These are phyloP conservation scores for Heliconius charithonia DNA, from an alignment of 2,888 invertebrate genomes.

Conservation along the genomic window DNA sequence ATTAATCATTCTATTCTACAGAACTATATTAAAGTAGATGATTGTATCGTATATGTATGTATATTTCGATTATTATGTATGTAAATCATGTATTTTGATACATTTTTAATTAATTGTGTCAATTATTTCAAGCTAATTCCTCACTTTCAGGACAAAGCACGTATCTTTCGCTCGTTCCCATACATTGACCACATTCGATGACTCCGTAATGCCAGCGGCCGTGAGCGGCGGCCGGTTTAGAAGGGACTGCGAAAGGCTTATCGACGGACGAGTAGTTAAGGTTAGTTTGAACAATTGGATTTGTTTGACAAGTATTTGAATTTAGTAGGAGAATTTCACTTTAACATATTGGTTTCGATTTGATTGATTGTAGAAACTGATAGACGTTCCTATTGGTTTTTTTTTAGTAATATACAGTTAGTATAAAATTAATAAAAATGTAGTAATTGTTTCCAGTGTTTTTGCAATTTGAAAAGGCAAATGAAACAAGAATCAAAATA, in stretches of 20 bases:
- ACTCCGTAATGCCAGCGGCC: slow-evolving; percentile 83
- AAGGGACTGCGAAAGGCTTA: slow-evolving; percentile 86
- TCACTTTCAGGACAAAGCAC: slow-evolving; percentile 89
- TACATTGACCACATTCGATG: slow-evolving; percentile 93
- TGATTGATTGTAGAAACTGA: background rate
- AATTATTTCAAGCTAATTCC: background rate
- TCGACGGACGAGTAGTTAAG: slow-evolving; percentile 87
- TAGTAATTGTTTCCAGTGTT: too few relatives aligned
- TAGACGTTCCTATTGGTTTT: background rate
- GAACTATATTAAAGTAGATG: background rate
- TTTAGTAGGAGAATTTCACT: background rate
- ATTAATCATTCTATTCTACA: too few relatives aligned
- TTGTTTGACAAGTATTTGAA: slow-evolving; percentile 7
- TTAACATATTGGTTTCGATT: background rate
- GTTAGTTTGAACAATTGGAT: slow-evolving; percentile 57
- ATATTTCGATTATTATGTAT: background rate
- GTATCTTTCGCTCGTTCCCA: slow-evolving; percentile 95
- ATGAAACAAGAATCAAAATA: too few relatives aligned
- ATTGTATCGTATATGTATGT: too few relatives aligned
- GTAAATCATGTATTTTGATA: background rate
- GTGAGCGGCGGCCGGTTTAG: slow-evolving; percentile 72
- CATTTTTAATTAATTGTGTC: background rate
- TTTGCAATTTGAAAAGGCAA: too few relatives aligned
- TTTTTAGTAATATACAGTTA: too few relatives aligned
- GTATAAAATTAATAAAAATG: too few relatives aligned